A percentile compares a stretch with the other conserved stretches of the same genome.
Evolutionary conservation across 2,113 vertebrate genomes (phyloP).

Genomic region (Cyprinodon brontotheroides): DNA sequence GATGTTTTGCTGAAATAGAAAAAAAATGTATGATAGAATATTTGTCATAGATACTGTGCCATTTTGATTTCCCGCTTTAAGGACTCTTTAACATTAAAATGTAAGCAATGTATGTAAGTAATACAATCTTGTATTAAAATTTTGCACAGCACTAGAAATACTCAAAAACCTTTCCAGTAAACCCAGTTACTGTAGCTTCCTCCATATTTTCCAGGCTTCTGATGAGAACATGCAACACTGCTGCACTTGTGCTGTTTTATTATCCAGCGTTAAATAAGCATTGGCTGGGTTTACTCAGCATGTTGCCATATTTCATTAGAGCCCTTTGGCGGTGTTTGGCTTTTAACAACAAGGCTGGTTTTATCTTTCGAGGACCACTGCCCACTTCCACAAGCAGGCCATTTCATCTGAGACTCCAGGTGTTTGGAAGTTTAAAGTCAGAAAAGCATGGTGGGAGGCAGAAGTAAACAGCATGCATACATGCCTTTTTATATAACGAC

Average conservation of each 20-base stretch:
- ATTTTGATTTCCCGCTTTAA: background rate
- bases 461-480: slow-evolving; percentile 76
- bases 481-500: slow-evolving; percentile 76
- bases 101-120: too few species aligned
- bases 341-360: slow-evolving; percentile 37
- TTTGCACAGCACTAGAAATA: background rate
- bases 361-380: slow-evolving; percentile 36
- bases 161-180: slow-evolving; percentile 7
- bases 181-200: background rate
- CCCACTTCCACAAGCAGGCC: slow-evolving; percentile 48
- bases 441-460: slow-evolving; percentile 63
- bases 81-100: background rate
- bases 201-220: slow-evolving; percentile 10
- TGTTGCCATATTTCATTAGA: slow-evolving; percentile 32
- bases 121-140: too few species aligned
- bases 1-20: background rate
- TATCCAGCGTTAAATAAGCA: slow-evolving; percentile 49
- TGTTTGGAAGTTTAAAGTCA: slow-evolving; percentile 71
- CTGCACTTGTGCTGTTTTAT: slow-evolving; percentile 34
- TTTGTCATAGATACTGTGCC: background rate
- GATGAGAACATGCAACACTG: slow-evolving; percentile 24
- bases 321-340: slow-evolving; percentile 41
- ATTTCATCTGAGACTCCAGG: slow-evolving; percentile 63
- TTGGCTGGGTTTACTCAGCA: slow-evolving; percentile 23
- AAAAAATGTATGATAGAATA: too few species aligned